Evolutionary conservation across 2,888 invertebrate species (phyloP).

Genomic region (Helobdella robusta): DNA sequence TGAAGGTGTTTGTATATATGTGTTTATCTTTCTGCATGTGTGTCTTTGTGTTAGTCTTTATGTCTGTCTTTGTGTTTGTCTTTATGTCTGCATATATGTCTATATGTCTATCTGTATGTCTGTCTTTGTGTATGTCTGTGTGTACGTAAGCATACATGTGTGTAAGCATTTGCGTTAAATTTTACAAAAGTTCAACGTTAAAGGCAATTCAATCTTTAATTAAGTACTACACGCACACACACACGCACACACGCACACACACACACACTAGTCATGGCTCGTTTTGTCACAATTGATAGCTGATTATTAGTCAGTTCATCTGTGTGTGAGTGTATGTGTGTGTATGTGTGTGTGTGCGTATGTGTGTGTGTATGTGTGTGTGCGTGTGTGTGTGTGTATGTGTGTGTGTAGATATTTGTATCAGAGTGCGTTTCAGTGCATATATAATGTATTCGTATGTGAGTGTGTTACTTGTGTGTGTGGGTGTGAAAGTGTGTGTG

Average conservation of each 20-base stretch:
- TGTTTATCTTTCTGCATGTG: neutral
- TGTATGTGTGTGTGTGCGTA: conserved; percentile 3
- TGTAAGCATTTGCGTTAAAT: too few species aligned
- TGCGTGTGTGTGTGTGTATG: conserved; percentile 3
- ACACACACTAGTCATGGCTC: too few species aligned
- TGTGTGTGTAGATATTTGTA: neutral
- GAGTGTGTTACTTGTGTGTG: neutral
- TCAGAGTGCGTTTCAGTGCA: neutral
- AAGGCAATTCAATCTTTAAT: too few species aligned
- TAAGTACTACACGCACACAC: too few species aligned
- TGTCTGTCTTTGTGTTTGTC: neutral
- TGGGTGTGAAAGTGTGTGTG: neutral
- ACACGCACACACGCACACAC: too few species aligned
- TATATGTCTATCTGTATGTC: neutral
- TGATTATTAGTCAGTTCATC: too few species aligned
- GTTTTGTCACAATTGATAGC: too few species aligned
- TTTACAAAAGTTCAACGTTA: too few species aligned
- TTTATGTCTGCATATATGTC: neutral
- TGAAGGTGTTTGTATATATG: neutral
- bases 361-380: conserved; percentile 3
- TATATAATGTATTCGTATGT: neutral
- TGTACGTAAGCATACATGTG: too few species aligned
- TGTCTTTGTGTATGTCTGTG: neutral
- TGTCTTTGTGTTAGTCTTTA: neutral
- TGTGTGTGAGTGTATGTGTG: neutral